These are phyloP conservation scores for Strigops habroptila DNA, from an alignment of 2,113 vertebrate species.

Conservation along the genomic window DNA sequence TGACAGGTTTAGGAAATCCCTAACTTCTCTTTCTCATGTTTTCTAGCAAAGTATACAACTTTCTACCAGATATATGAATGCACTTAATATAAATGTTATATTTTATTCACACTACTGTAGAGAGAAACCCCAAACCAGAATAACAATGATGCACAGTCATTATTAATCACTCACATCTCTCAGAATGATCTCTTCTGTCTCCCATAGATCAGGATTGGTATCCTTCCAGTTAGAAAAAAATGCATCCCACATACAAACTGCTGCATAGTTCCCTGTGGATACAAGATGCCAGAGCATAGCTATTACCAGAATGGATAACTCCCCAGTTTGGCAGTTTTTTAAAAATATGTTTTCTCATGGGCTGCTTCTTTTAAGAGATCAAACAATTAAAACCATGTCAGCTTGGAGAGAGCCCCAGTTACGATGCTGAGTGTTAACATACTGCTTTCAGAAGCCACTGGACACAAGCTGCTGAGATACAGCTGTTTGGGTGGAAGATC, in stretches of 20 bases:
- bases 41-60: constrained; percentile 84
- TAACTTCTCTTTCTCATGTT: constrained; percentile 81
- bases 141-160: constrained; percentile 73
- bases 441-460: background rate
- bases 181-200: constrained; percentile 85
- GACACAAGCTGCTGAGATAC: background rate
- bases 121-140: constrained; percentile 62
- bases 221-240: constrained; percentile 70
- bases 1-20: constrained; percentile 55
- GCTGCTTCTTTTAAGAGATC: background rate
- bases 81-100: constrained; percentile 87
- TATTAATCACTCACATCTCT: constrained; percentile 90
- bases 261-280: constrained; percentile 24
- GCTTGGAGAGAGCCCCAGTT: background rate
- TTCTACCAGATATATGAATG: constrained; percentile 70
- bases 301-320: constrained; percentile 22
- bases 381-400: background rate
- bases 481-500: background rate
- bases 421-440: background rate
- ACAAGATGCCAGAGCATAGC: background rate
- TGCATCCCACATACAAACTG: constrained; percentile 37
- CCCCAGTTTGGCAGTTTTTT: background rate
- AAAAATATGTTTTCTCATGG: background rate
- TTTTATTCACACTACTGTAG: constrained; percentile 89
- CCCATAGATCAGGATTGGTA: constrained; percentile 81